Conservation (phyloP, 1,140 invertebrate genomes). For the Drosophila novamexicana region DNA sequence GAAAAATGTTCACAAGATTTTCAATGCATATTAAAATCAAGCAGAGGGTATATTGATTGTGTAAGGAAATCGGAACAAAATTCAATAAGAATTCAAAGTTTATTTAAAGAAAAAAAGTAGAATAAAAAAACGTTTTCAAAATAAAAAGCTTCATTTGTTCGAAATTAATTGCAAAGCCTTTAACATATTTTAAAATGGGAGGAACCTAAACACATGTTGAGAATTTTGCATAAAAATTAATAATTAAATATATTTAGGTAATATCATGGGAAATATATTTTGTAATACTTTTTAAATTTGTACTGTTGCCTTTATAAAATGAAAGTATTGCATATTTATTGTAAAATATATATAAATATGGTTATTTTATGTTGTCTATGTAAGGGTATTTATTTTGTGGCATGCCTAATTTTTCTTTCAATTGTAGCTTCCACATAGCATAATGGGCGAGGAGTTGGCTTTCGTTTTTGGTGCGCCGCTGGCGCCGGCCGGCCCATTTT, state of each 20-base stretch:
- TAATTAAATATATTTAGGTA: too few species aligned
- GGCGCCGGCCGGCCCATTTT: constrained; percentile 90
- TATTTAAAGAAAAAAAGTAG: background rate
- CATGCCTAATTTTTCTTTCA: background rate
- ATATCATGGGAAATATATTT: too few species aligned
- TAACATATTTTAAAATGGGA: too few species aligned
- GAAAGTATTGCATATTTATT: too few species aligned
- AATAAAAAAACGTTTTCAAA: background rate
- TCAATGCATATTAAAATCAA: constrained; percentile 3
- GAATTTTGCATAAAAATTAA: too few species aligned
- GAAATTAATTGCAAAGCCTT: too few species aligned
- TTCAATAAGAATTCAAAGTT: background rate
- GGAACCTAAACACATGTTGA: too few species aligned
- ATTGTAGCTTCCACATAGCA: constrained; percentile 85
- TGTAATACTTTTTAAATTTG: too few species aligned
- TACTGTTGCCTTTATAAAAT: too few species aligned
- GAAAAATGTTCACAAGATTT: constrained; percentile 24
- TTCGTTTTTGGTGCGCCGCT: constrained; percentile 96
- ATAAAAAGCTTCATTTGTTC: too few species aligned
- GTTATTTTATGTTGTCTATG: background rate
- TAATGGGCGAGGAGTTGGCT: constrained; percentile 95
- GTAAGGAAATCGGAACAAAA: background rate
- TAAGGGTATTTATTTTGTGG: constrained; percentile 1
- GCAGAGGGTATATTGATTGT: constrained; percentile 14
- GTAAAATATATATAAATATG: background rate